These are phyloP conservation scores for Papilio demoleus DNA, from an alignment of 2,888 invertebrate species.

Conservation along the genomic window DNA sequence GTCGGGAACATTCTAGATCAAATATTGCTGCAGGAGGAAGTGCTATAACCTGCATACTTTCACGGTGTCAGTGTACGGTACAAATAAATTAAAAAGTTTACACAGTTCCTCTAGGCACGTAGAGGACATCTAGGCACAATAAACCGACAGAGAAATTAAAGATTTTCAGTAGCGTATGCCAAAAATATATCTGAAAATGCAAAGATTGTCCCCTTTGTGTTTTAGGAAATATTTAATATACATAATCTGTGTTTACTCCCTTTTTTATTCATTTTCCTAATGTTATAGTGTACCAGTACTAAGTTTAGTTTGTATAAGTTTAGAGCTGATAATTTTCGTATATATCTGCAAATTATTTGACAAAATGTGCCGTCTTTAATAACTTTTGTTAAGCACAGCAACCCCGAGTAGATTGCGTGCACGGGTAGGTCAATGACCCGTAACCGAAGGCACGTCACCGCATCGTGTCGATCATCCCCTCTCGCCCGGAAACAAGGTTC, in stretches of 20 bases:
- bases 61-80: not conserved
- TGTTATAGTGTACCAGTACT: not conserved
- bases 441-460: conserved; percentile 51
- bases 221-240: too few species aligned
- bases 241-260: too few species aligned
- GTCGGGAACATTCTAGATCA: conserved; percentile 27
- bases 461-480: conserved; percentile 64
- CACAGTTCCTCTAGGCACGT: too few species aligned
- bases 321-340: not conserved
- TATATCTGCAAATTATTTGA: not conserved
- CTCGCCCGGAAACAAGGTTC: conserved; percentile 69
- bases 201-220: too few species aligned
- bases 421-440: conserved; percentile 57
- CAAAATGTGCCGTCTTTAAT: not conserved
- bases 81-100: not conserved
- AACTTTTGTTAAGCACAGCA: not conserved
- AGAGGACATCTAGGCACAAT: not conserved
- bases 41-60: conserved; percentile 30
- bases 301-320: not conserved
- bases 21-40: conserved; percentile 30
- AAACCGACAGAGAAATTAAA: not conserved
- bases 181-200: too few species aligned
- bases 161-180: too few species aligned
- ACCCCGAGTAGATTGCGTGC: conserved; percentile 27
- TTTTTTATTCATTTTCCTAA: too few species aligned